Evolutionary conservation across 2,888 invertebrate species (phyloP).

Genomic region (Chrysolina americana): DNA sequence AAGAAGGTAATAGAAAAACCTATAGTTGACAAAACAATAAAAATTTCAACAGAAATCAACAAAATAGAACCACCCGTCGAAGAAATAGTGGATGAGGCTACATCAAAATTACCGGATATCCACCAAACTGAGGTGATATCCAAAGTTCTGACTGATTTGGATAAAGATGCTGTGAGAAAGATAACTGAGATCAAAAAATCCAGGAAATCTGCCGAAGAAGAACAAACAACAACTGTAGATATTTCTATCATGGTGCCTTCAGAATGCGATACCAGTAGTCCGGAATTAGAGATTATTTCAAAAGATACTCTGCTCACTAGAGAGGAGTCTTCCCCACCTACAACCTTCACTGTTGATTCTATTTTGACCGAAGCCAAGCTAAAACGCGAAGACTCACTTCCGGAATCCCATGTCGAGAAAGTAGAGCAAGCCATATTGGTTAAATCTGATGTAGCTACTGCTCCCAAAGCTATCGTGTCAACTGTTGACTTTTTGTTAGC

Average conservation of each 20-base stretch:
- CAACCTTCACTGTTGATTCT: slow-evolving; percentile 59
- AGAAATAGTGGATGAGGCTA: slow-evolving; percentile 34
- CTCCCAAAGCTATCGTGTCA: slow-evolving; percentile 28
- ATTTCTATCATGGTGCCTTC: slow-evolving; percentile 53
- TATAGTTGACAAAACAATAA: neutral
- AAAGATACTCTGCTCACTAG: slow-evolving; percentile 53
- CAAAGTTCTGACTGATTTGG: slow-evolving; percentile 61
- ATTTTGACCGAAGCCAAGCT: slow-evolving; percentile 59
- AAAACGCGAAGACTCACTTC: slow-evolving; percentile 40
- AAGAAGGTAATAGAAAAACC: neutral
- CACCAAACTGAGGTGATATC: slow-evolving; percentile 55
- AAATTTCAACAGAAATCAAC: neutral
- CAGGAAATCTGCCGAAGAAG: slow-evolving; percentile 23
- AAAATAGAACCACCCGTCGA: neutral
- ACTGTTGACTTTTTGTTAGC: slow-evolving; percentile 53
- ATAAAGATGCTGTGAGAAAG: slow-evolving; percentile 57
- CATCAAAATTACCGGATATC: slow-evolving; percentile 33
- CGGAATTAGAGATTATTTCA: slow-evolving; percentile 55
- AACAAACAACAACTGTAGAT: slow-evolving; percentile 51
- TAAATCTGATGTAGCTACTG: slow-evolving; percentile 16
- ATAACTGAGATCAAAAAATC: slow-evolving; percentile 45
- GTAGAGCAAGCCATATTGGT: slow-evolving; percentile 14
- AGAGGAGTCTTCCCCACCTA: slow-evolving; percentile 42
- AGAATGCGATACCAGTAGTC: slow-evolving; percentile 47
- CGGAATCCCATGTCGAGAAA: slow-evolving; percentile 32